A percentile compares a stretch with the other conserved stretches of the same genome.
phyloP scores from a whole-genome alignment of 2,888 invertebrate species.

The Noctua comes region DNA sequence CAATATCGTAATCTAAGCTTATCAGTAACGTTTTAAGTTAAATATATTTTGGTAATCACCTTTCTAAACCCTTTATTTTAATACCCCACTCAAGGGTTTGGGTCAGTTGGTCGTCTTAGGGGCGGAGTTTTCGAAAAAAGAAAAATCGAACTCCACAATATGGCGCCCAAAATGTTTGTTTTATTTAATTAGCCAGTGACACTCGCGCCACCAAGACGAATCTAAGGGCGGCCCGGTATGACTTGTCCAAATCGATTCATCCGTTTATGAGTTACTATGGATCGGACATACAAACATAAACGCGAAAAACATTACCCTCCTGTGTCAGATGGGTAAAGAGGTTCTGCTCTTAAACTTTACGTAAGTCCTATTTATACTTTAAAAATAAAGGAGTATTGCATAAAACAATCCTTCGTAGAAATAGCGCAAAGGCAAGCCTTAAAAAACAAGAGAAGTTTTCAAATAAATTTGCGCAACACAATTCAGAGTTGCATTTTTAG shows the following conservation, averaged over 20 bases:
- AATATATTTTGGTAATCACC: no score
- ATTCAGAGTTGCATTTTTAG: constrained; percentile 19
- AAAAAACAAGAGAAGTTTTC: neutral
- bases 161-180: no score
- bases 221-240: neutral
- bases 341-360: neutral
- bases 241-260: neutral
- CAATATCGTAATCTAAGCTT: no score
- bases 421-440: neutral
- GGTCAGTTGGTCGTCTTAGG: no score
- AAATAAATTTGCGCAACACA: constrained; percentile 5
- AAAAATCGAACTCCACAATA: no score
- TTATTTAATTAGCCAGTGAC: no score
- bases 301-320: neutral
- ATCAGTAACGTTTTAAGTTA: no score
- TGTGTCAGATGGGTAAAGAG: neutral
- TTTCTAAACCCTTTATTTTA: no score
- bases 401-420: neutral
- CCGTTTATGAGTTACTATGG: neutral
- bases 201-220: no score
- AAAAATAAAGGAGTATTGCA: neutral
- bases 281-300: neutral
- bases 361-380: neutral
- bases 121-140: no score
- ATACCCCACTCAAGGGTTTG: no score